Evolutionary conservation across 2,888 invertebrate species (phyloP).

Genomic region (Anaspis maculata): DNA sequence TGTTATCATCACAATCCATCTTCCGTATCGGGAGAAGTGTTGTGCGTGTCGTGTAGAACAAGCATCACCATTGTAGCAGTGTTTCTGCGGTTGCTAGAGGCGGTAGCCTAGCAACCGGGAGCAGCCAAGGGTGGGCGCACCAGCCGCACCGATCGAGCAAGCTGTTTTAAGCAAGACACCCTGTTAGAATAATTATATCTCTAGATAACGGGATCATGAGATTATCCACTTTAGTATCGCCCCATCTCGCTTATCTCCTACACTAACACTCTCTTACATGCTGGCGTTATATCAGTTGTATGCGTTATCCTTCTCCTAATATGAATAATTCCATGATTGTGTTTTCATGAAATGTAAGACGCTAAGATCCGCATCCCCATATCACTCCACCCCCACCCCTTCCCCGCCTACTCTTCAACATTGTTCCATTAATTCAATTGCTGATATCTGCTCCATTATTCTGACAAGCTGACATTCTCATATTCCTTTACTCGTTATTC

Average conservation of each 20-base stretch:
- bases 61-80: constrained; percentile 44
- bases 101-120: constrained; percentile 39
- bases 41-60: constrained; percentile 44
- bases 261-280: constrained; percentile 35
- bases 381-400: not conserved
- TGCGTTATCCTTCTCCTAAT: constrained; percentile 23
- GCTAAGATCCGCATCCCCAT: constrained; percentile 3
- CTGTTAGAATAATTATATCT: constrained; percentile 46
- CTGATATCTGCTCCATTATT: too few relatives aligned
- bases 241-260: constrained; percentile 37
- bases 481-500: too few relatives aligned
- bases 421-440: too few relatives aligned
- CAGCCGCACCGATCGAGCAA: constrained; percentile 37
- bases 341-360: constrained; percentile 15
- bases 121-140: constrained; percentile 20
- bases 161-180: constrained; percentile 45
- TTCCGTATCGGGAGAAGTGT: constrained; percentile 37
- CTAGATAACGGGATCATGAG: constrained; percentile 44
- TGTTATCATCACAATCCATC: constrained; percentile 41
- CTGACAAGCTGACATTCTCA: too few relatives aligned
- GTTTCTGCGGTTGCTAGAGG: constrained; percentile 42
- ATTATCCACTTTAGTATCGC: constrained; percentile 43
- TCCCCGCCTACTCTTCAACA: too few relatives aligned
- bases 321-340: constrained; percentile 33
- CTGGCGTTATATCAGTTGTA: constrained; percentile 27